These are phyloP conservation scores for Haliclona indistincta DNA, from an alignment of 37 sponge, comb jelly and placozoan genomes.

Conservation along the genomic window DNA sequence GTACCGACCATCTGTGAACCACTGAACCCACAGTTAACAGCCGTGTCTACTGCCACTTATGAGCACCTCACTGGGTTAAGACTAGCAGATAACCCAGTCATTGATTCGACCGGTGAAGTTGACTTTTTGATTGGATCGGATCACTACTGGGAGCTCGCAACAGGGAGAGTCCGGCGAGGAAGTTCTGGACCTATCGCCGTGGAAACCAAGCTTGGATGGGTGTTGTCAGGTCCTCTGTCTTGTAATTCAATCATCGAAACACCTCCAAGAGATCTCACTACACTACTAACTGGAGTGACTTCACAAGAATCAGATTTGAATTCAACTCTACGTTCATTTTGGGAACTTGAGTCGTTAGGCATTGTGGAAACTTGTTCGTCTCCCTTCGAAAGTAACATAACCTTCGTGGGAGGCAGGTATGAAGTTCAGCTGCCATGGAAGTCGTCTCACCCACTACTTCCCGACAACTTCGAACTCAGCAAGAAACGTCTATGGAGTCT, in stretches of 20 bases:
- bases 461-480: slow-evolving; percentile 10
- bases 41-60: not conserved
- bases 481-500: slow-evolving; percentile 10
- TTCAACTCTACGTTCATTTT: too few species aligned
- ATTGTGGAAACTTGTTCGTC: slow-evolving; percentile 32
- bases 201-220: slow-evolving; percentile 35
- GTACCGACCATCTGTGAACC: slow-evolving; percentile 20
- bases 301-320: too few species aligned
- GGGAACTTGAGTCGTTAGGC: not conserved
- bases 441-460: slow-evolving; percentile 16
- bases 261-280: not conserved
- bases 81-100: slow-evolving; percentile 1
- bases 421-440: slow-evolving; percentile 28
- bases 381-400: too few species aligned
- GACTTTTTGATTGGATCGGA: slow-evolving; percentile 33
- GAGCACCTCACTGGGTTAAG: not conserved
- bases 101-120: not conserved
- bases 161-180: not conserved
- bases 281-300: too few species aligned
- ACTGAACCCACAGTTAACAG: not conserved
- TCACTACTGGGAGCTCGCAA: too few species aligned
- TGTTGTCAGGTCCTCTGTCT: slow-evolving; percentile 18
- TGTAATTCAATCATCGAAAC: too few species aligned
- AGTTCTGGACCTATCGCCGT: slow-evolving; percentile 16
- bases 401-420: slow-evolving; percentile 5